Evolutionary conservation across 2,888 invertebrate species (phyloP).

Genomic region (Alloscopus bannaensis): DNA sequence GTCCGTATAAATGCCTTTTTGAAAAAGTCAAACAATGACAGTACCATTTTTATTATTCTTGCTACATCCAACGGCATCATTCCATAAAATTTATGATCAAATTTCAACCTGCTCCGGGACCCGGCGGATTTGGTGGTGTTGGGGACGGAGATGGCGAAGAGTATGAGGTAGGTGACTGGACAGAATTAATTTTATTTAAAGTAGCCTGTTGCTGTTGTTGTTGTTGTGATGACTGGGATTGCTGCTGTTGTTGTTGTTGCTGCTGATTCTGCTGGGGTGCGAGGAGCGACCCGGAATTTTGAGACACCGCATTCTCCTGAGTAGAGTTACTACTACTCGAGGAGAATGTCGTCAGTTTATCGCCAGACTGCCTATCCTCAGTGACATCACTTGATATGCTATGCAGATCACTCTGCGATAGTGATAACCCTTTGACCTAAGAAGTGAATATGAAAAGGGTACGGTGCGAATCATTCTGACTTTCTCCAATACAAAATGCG

Average conservation of each 20-base stretch:
- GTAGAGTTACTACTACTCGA: constrained; percentile 62
- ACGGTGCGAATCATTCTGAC: too few species aligned
- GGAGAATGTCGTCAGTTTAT: constrained; percentile 65
- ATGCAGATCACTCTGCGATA: constrained; percentile 73
- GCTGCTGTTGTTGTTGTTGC: constrained; percentile 68
- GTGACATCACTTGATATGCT: constrained; percentile 73
- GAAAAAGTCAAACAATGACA: constrained; percentile 18
- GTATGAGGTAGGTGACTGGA: constrained; percentile 76
- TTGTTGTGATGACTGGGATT: constrained; percentile 56
- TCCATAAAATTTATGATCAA: not conserved
- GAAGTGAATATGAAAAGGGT: too few species aligned
- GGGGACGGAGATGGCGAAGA: constrained; percentile 76
- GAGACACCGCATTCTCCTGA: constrained; percentile 73
- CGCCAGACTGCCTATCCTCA: constrained; percentile 70
- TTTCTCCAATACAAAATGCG: too few species aligned
- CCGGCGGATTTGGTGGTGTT: constrained; percentile 72
- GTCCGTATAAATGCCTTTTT: constrained; percentile 69
- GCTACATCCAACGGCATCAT: constrained; percentile 3
- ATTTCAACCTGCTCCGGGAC: constrained; percentile 61
- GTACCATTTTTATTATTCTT: not conserved
- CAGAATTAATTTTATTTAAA: constrained; percentile 73
- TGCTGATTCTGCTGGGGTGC: constrained; percentile 69
- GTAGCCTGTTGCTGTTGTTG: constrained; percentile 62
- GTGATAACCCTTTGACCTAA: constrained; percentile 85
- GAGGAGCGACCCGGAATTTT: constrained; percentile 73